Percentiles rank a stretch among this genome's conserved stretches.
Conservation (phyloP, 2,888 invertebrate genomes). For the Bombyx huttoni region DNA sequence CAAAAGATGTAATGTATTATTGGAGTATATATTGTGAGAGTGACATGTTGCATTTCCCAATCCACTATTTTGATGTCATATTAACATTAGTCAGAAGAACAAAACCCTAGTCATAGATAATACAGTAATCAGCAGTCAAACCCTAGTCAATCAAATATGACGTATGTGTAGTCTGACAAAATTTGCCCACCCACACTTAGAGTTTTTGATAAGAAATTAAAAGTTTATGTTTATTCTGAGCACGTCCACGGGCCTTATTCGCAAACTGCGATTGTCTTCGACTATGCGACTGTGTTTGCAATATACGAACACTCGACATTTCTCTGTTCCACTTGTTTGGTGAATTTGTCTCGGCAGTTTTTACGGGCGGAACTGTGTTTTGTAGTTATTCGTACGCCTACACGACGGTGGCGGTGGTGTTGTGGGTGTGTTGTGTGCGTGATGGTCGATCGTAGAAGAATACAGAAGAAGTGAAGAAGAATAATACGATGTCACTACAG, state of each 20-base stretch:
- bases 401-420: slow-evolving; percentile 24
- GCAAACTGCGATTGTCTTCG: slow-evolving; percentile 11
- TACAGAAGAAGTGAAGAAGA: slow-evolving; percentile 13
- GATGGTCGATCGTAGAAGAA: slow-evolving; percentile 31
- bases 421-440: slow-evolving; percentile 27
- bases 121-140: no score
- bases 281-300: slow-evolving; percentile 25
- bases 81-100: no score
- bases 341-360: slow-evolving; percentile 21
- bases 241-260: slow-evolving; percentile 34
- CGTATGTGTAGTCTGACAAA: slow-evolving; percentile 24
- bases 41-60: no score
- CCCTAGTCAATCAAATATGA: slow-evolving; percentile 14
- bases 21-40: no score
- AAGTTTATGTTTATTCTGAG: slow-evolving; percentile 34
- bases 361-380: slow-evolving; percentile 49
- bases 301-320: slow-evolving; percentile 20
- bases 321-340: slow-evolving; percentile 22
- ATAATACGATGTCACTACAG: slow-evolving; percentile 52
- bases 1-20: no score
- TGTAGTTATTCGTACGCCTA: slow-evolving; percentile 54
- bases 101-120: no score
- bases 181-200: slow-evolving; percentile 29
- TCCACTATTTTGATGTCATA: no score
- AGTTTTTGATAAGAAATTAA: slow-evolving; percentile 34